These are phyloP conservation scores for Emys orbicularis DNA, from an alignment of 2,797 vertebrate species.

Conservation along the genomic window DNA sequence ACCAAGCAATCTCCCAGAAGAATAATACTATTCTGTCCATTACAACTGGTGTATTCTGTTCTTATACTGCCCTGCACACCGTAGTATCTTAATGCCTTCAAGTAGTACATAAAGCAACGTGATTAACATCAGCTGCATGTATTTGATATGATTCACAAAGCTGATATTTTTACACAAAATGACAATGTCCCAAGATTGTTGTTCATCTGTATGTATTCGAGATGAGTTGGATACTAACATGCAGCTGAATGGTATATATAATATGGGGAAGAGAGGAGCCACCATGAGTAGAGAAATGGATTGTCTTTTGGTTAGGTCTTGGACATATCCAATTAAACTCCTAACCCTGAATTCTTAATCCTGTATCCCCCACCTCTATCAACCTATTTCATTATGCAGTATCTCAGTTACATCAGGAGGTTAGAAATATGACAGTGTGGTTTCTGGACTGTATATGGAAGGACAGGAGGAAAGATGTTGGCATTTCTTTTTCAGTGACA, in stretches of 20 bases:
- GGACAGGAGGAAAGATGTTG: background rate
- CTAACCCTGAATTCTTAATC: background rate
- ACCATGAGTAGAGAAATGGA: background rate
- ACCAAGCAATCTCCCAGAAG: conserved; percentile 13
- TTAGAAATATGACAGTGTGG: background rate
- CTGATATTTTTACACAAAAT: background rate
- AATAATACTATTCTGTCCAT: background rate
- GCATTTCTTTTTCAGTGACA: background rate
- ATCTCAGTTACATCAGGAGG: background rate
- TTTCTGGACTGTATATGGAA: background rate
- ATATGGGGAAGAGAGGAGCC: background rate
- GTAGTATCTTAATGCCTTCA: background rate
- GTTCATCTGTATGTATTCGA: background rate
- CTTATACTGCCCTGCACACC: background rate
- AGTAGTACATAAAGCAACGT: background rate
- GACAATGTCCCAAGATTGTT: background rate
- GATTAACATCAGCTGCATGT: background rate
- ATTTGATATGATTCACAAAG: background rate
- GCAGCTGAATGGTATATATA: background rate
- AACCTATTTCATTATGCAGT: background rate
- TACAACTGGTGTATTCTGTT: background rate
- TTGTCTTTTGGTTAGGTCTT: background rate
- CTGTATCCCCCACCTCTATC: background rate
- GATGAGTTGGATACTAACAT: background rate
- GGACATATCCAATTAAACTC: background rate